These are phyloP conservation scores for Neuroterus valhalla DNA, from an alignment of 1,140 invertebrate genomes.

Conservation along the genomic window DNA sequence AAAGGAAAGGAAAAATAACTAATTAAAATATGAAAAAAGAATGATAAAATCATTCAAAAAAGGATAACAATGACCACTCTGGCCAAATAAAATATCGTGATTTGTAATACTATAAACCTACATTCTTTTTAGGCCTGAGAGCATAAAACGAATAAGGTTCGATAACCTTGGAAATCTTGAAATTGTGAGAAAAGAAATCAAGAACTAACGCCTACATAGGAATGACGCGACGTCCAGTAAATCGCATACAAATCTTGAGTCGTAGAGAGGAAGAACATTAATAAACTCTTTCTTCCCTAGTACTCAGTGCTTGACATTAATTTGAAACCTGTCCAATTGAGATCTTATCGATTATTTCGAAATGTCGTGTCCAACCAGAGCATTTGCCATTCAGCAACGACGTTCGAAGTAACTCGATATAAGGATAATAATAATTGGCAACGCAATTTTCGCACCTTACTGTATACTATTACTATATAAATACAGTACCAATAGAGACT, in stretches of 20 bases:
- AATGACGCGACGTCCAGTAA: background rate
- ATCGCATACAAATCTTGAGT: constrained; percentile 21
- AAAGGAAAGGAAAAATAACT: no score
- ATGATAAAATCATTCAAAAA: no score
- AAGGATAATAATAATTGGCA: constrained; percentile 45
- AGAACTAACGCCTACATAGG: background rate
- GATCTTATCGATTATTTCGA: constrained; percentile 67
- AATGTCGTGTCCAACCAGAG: constrained; percentile 52
- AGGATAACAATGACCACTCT: no score
- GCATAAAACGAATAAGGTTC: no score
- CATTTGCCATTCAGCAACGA: constrained; percentile 17
- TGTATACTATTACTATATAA: constrained; percentile 19
- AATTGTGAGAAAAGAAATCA: no score
- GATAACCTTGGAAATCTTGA: no score
- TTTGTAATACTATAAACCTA: no score
- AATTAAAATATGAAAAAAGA: no score
- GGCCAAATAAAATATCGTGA: no score
- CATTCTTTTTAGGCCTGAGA: no score
- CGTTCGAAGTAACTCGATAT: background rate
- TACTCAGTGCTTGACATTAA: constrained; percentile 58
- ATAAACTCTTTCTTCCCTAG: constrained; percentile 52
- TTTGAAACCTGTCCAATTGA: constrained; percentile 59
- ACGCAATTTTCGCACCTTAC: constrained; percentile 48
- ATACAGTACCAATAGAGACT: background rate
- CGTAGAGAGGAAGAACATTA: constrained; percentile 48